A percentile compares a stretch with the other conserved stretches of the same genome.
phyloP scores from a whole-genome alignment of 1,140 invertebrate genomes.

The Anoplolepis gracilipes region DNA sequence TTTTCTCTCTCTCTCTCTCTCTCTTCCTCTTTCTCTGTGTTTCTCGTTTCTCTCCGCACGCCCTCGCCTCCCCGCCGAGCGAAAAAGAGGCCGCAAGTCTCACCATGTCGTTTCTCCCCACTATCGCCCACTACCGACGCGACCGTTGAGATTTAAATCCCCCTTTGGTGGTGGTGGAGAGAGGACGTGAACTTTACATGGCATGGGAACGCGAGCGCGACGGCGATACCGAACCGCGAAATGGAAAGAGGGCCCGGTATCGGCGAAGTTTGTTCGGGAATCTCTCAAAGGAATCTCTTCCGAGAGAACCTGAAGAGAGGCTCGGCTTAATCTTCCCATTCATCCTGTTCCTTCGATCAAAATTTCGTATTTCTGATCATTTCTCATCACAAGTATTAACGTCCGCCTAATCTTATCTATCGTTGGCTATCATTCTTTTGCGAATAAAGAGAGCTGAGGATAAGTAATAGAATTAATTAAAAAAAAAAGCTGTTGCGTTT shows the following conservation, averaged over 20 bases:
- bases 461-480: too few species aligned
- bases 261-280: neutral
- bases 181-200: conserved; percentile 64
- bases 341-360: neutral
- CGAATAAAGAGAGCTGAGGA: neutral
- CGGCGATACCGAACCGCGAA: conserved; percentile 55
- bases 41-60: conserved; percentile 25
- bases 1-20: neutral
- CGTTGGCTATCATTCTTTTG: neutral
- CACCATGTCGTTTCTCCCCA: conserved; percentile 63
- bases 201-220: conserved; percentile 74
- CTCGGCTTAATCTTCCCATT: neutral
- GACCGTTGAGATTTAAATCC: conserved; percentile 85
- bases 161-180: conserved; percentile 62
- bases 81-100: conserved; percentile 39
- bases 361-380: neutral
- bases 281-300: neutral
- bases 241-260: conserved; percentile 3
- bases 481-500: neutral
- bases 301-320: neutral
- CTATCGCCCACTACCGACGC: conserved; percentile 65
- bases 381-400: neutral
- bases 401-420: neutral
- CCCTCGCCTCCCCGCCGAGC: conserved; percentile 34
- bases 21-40: neutral